Percentiles rank a stretch among this genome's conserved stretches.
phyloP scores from a whole-genome alignment of 2,797 vertebrate species.

The Sylvilagus floridanus region DNA sequence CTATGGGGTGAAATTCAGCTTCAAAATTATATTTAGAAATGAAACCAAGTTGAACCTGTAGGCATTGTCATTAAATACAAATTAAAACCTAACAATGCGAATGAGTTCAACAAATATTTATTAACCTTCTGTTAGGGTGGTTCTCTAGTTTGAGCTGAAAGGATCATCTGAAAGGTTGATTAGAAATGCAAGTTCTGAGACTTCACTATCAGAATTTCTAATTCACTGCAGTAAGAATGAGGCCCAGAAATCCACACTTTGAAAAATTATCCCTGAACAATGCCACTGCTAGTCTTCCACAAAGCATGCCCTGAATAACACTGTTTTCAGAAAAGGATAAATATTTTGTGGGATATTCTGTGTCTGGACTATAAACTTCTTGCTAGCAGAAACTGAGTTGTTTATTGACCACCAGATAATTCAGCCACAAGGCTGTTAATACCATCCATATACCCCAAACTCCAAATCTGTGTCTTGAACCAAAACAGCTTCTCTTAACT shows the following conservation, averaged over 20 bases:
- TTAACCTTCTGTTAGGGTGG: conserved; percentile 6
- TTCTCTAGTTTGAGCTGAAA: conserved; percentile 42
- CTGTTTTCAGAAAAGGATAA: not conserved
- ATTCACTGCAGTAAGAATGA: not conserved
- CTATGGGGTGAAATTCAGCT: not conserved
- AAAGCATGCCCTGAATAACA: not conserved
- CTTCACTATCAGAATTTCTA: not conserved
- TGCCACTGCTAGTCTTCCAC: not conserved
- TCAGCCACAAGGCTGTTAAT: not conserved
- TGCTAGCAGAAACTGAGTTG: not conserved
- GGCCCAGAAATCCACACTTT: not conserved
- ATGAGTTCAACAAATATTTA: conserved; percentile 62
- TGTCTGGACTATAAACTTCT: not conserved
- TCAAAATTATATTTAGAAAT: conserved; percentile 44
- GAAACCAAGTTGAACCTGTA: conserved; percentile 27
- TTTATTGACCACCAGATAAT: not conserved
- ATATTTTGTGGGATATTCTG: not conserved
- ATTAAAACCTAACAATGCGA: conserved; percentile 56
- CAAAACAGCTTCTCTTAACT: not conserved
- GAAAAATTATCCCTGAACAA: not conserved
- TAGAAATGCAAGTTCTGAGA: not conserved
- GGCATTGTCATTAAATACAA: conserved; percentile 56
- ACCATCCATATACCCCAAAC: not conserved
- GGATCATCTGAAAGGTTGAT: not conserved
- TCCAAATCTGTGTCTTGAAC: not conserved